phyloP scores from a whole-genome alignment of 2,113 vertebrate species.

The Cisticola juncidis region DNA sequence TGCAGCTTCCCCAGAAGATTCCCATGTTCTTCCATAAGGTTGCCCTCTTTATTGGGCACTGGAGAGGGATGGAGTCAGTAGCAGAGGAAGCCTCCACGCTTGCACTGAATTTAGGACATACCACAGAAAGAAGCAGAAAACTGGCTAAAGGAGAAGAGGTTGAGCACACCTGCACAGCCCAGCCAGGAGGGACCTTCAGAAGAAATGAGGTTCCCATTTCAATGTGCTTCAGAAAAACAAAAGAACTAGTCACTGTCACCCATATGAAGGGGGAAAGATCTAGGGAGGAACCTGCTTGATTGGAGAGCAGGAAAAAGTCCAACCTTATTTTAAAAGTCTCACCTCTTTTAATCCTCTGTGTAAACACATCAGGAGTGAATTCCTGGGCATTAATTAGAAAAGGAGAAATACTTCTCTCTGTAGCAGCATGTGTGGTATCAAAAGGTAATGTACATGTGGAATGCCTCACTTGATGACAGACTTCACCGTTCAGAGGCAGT shows the following conservation, averaged over 20 bases:
- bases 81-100: neutral
- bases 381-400: neutral
- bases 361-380: neutral
- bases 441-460: neutral
- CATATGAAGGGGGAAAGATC: neutral
- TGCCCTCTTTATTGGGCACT: accelerated
- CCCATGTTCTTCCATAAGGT: accelerated
- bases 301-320: neutral
- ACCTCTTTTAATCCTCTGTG: neutral
- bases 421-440: neutral
- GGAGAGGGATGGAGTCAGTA: neutral
- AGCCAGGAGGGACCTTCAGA: neutral
- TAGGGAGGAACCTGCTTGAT: neutral
- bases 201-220: neutral
- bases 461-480: neutral
- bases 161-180: neutral
- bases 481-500: neutral
- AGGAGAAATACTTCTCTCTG: neutral
- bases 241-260: neutral
- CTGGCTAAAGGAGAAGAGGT: neutral
- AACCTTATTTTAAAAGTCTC: neutral
- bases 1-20: neutral
- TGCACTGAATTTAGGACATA: neutral
- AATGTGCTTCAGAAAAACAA: neutral
- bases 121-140: neutral